These are phyloP conservation scores for Scytalopus superciliaris DNA, from an alignment of 2,113 vertebrate species.

Conservation along the genomic window DNA sequence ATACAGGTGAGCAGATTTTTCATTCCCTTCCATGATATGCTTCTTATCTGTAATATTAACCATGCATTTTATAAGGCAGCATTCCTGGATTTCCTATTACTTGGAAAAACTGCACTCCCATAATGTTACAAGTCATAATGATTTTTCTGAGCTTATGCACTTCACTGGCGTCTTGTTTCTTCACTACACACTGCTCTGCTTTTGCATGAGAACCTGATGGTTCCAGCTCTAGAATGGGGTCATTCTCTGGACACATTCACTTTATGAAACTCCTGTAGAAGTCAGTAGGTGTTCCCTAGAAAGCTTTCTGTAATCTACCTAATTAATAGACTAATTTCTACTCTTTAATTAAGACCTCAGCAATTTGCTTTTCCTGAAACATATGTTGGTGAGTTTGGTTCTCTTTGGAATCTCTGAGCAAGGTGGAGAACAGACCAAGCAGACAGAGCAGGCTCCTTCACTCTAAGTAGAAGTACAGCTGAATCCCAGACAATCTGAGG, in stretches of 20 bases:
- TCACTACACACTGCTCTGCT: accelerated
- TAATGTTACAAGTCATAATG: accelerated
- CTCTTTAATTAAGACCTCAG: not conserved
- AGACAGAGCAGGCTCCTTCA: not conserved
- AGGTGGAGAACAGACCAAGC: not conserved
- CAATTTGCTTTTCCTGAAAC: not conserved
- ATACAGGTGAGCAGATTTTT: not conserved
- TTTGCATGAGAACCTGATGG: not conserved
- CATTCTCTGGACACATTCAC: not conserved
- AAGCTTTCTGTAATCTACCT: not conserved
- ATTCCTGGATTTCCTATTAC: not conserved
- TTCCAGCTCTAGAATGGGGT: not conserved
- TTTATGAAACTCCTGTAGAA: not conserved
- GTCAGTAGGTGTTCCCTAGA: not conserved
- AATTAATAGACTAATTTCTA: not conserved
- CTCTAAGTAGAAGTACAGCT: too few relatives aligned
- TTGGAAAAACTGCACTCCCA: not conserved
- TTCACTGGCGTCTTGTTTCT: not conserved
- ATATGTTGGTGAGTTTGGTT: not conserved
- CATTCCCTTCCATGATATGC: not conserved
- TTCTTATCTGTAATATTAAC: not conserved
- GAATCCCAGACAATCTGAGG: not conserved
- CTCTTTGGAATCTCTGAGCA: not conserved
- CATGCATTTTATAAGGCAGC: not conserved
- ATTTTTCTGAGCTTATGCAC: accelerated